phyloP scores from a whole-genome alignment of 2,888 invertebrate genomes.

The Lacanobia wlatinum region DNA sequence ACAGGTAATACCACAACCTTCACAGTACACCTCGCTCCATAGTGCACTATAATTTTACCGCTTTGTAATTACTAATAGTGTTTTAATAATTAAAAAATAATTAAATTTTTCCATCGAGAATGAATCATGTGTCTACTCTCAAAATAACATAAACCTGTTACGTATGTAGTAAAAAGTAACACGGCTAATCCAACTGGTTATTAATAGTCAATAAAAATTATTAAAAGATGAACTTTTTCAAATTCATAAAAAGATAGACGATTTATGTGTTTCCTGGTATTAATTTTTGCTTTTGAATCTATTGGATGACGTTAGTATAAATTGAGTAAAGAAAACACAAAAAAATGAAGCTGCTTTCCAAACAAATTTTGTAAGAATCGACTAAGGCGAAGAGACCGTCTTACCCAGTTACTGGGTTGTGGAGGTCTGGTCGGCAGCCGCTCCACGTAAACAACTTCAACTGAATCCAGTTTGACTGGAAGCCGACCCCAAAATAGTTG shows the following conservation, averaged over 20 bases:
- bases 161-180: background rate
- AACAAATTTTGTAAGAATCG: background rate
- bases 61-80: background rate
- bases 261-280: too few species aligned
- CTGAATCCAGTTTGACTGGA: too few species aligned
- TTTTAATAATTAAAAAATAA: slow-evolving; percentile 1
- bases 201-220: background rate
- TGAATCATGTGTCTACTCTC: background rate
- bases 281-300: background rate
- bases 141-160: slow-evolving; percentile 12
- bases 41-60: background rate
- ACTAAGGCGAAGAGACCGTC: too few species aligned
- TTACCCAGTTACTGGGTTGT: too few species aligned
- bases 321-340: background rate
- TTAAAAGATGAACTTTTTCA: background rate
- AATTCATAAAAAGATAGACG: background rate
- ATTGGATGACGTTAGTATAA: background rate
- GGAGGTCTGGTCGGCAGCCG: too few species aligned
- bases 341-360: background rate
- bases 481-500: too few species aligned
- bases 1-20: background rate
- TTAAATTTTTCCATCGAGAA: slow-evolving; percentile 2
- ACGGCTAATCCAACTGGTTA: background rate
- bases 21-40: too few species aligned
- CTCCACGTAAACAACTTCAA: too few species aligned